Base-by-base conservation (phyloP, 2,797 vertebrate genomes). In the Fistularia tabacaria region DNA sequence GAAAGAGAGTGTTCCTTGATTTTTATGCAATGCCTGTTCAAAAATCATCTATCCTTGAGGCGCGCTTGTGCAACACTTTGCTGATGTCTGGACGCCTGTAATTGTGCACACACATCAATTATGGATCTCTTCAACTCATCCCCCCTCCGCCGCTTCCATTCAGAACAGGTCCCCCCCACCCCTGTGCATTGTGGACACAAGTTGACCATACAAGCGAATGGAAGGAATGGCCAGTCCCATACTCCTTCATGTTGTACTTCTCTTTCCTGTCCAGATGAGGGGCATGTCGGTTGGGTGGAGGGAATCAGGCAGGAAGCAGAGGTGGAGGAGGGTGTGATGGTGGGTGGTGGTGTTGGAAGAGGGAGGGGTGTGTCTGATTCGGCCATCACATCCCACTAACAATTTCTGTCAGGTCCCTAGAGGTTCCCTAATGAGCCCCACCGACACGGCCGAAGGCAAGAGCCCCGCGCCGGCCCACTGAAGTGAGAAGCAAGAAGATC, bases 391-490 rank as follows among this genome's bases (percentile, higher is more conserved):
- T 93, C 90, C 87, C 88, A 69, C 93, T 96, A 95, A 94, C 93
- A 95, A 92, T 94, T 94, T 92, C 91, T 95, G 79, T 90, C 92
- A 85, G 73, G 82, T 94, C 94, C 93, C 93, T 66, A 68, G 94
- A 92, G 94, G 90, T 83, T 85, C 81, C 88, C 90, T 98, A 98
- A 98, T 95, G 94, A 98, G 93, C 89, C 93, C 93, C 92, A 92
- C 89, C 85, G 93, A 96, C 91, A 94, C 93, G 92, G 93, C 94
- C 92, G 88, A 93, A 91, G 94, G 93, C 95, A 85, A 94, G 90
- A 92, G 88, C 89, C 89, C 86, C 71, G 89, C 82, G 83, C 88
- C 86, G 75, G 92, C 87, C 93, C 93, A 92, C 87, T 90, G 91
- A 93, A 94, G 92, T 94, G 93, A 94, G 91, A 93, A 94, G 91